Evolutionary conservation across 2,888 invertebrate species (phyloP), one percentile per base, ranked within the genome.

Genomic region (Entomobrya multifasciata): DNA sequence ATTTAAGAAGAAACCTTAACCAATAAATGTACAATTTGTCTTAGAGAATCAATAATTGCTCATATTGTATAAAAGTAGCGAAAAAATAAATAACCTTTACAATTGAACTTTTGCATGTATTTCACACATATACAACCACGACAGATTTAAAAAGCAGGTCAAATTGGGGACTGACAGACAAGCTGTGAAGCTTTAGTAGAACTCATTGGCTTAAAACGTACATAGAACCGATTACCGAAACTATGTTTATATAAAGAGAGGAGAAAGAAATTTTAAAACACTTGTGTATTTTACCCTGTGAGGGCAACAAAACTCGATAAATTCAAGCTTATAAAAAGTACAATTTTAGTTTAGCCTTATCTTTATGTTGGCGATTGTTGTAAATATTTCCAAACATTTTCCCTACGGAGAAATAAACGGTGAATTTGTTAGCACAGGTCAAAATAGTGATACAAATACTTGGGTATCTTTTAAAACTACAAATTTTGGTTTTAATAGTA

Each of bases 391-490:
- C 25, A 1, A 8, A 70, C 67, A 30, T 52, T 70, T 41, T 25
- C 80, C 80, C 80, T 25, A 55, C 44, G 70, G 80, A 80, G 44
- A 44, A 30, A 79, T 79, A 79, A 79, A 62, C 25, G 65, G 47
- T 62, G 41, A 44, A 62, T 36, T 77, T 57, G 22, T 57, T 22
- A 11, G n/a, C 60, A 52, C 36, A 30, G 30, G 15, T 1, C n/a
- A 30, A 27, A 49, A 49, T n/a, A n/a, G n/a, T 15, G 49, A 2
- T 4, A 49, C 41, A 27, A 1, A 22, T 10, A 65, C 22, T n/a
- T n/a, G n/a, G n/a, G n/a, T n/a, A 25, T 25, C 47, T 15, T 44
- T 60, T 13, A 15, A 17, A 25, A 60, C 57, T 27, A 60, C 67
- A 67, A n/a, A 70, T 25, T 44, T 22, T 10, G 5, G 11, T n/a